phyloP scores from a whole-genome alignment of 2,888 invertebrate species.

The Argyresthia albistria region DNA sequence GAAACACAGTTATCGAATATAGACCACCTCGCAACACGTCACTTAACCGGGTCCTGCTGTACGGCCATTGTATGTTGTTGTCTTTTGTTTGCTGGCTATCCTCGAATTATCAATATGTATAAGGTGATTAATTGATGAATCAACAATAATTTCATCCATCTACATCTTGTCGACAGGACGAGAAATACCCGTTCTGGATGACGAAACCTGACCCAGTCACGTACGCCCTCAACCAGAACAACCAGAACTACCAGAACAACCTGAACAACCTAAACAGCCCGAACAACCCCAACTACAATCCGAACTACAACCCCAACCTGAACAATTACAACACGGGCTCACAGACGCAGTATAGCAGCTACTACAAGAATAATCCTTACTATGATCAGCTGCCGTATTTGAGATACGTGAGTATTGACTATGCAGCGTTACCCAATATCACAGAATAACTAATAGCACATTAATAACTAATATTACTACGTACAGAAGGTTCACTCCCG shows the following conservation, averaged over 20 bases:
- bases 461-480: too few relatives aligned
- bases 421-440: too few relatives aligned
- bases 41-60: too few relatives aligned
- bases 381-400: slow-evolving; percentile 77
- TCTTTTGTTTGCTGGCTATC: too few relatives aligned
- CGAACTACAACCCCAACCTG: slow-evolving; percentile 19
- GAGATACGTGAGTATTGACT: slow-evolving; percentile 74
- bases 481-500: too few relatives aligned
- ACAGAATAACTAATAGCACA: too few relatives aligned
- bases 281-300: slow-evolving; percentile 17
- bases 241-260: slow-evolving; percentile 23
- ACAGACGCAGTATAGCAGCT: slow-evolving; percentile 31
- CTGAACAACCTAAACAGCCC: slow-evolving; percentile 32
- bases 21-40: too few relatives aligned
- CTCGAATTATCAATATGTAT: too few relatives aligned
- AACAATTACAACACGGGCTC: slow-evolving; percentile 34
- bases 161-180: slow-evolving; percentile 61
- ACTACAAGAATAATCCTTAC: slow-evolving; percentile 30
- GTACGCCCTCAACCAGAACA: slow-evolving; percentile 21
- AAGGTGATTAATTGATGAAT: too few relatives aligned
- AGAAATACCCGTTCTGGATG: slow-evolving; percentile 87
- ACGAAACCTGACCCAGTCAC: slow-evolving; percentile 73
- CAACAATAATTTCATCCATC: background rate
- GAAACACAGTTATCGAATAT: too few relatives aligned
- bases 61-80: too few relatives aligned